Evolutionary conservation across 2,888 invertebrate species (phyloP), one percentile per base, ranked within the genome.

Genomic region (Latrodectus hesperus): DNA sequence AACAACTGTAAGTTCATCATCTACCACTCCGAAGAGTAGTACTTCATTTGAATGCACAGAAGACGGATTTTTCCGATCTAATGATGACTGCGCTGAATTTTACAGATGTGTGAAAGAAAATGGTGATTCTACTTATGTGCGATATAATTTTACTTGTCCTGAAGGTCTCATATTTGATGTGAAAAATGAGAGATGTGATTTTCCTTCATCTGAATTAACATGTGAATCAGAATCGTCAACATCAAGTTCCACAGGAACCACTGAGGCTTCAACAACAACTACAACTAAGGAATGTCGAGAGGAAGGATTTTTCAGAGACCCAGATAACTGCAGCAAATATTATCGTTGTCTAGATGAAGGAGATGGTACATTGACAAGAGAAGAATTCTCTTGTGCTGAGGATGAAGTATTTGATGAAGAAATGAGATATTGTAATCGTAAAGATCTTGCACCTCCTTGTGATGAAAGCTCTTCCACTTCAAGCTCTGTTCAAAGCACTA

Each of bases 281-380:
- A 11, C 84, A 53, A 51, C 81, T 16, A 55, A 55, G 5, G 89
- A 80, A 51, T 90, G 90, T 77, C 75, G 64, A 67, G 84, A 87
- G 22, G 90, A 90, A 80, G 90, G 90, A 22, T 90, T 89, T 72
- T 90, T 89, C 77, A 80, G 89, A 38, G 75, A 90, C 81, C 90
- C 90, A 10, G 80, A 89, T 53, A 88, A 90, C 64, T 90, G 90
- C 65, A 79, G 83, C 11, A 87, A 84, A 65, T 90, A 90, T 64
- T 90, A 89, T 60, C 81, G 90, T 16, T 90, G 90, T 55, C 74
- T 90, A 4, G 89, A 90, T 17, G 78, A 84, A 67, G 84, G 84
- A 8, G 79, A 80, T 55, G 75, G 84, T 16, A 80, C 75, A 26
- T 51, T 84, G 1, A 82, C 65, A 8, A 84, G 73, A 80, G 76